These are phyloP conservation scores for Lepidocolaptes lacrymiger DNA, from an alignment of 2,797 vertebrate species.

Conservation along the genomic window DNA sequence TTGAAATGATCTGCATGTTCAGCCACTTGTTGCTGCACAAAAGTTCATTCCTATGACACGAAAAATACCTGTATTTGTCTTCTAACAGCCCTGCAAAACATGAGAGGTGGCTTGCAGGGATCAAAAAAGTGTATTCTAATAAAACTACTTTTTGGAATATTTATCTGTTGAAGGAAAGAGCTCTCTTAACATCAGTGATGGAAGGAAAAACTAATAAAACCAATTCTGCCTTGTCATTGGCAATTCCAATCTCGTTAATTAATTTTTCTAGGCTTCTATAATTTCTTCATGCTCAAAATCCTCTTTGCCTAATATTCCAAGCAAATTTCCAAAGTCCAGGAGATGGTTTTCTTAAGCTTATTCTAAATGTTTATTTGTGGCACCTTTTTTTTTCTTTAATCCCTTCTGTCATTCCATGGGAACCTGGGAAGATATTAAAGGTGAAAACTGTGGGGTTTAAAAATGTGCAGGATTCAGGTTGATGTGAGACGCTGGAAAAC, in stretches of 20 bases:
- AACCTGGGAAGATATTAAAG: background rate
- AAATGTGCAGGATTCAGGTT: background rate
- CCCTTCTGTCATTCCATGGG: background rate
- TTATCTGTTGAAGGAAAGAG: background rate
- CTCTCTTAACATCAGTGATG: background rate
- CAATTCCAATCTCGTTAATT: background rate
- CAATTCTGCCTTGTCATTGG: background rate
- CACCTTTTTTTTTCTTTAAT: background rate
- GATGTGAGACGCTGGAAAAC: background rate
- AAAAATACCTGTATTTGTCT: background rate
- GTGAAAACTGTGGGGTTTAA: background rate
- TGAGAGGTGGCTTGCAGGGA: background rate
- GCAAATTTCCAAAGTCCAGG: background rate
- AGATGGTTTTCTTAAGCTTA: background rate
- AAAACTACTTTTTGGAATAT: background rate
- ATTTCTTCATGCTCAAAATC: background rate
- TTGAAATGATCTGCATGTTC: background rate
- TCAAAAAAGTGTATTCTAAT: background rate
- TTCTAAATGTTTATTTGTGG: background rate
- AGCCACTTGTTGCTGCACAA: background rate
- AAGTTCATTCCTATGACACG: background rate
- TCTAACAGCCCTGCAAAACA: background rate
- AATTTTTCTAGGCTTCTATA: background rate
- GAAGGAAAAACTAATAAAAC: background rate
- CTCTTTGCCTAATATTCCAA: background rate